Evolutionary conservation across 1,140 invertebrate species (phyloP).

Genomic region (Eriocheir sinensis): DNA sequence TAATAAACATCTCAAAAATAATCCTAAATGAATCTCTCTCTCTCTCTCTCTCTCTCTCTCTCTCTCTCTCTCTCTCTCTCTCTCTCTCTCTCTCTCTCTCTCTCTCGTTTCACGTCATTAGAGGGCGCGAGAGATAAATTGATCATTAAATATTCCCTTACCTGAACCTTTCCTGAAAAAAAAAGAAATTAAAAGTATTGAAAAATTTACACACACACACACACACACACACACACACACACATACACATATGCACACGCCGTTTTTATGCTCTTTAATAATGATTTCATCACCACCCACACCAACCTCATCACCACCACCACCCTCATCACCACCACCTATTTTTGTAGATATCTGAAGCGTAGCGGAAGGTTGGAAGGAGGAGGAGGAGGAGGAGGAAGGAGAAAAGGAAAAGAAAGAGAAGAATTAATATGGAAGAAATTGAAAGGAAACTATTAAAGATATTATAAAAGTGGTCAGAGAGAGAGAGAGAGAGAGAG

Average conservation of each 20-base stretch:
- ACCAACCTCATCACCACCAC: not conserved
- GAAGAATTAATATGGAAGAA: not conserved
- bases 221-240: constrained; percentile 14
- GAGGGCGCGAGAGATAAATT: no score
- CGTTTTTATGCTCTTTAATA: not conserved
- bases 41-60: not conserved
- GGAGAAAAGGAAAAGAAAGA: not conserved
- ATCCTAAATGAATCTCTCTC: no score
- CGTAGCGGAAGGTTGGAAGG: not conserved
- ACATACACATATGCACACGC: not conserved
- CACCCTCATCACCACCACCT: not conserved
- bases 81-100: constrained; percentile 44
- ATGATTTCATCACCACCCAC: not conserved
- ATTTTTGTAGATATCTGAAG: not conserved
- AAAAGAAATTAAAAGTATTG: no score
- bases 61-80: constrained; percentile 28
- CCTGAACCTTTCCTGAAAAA: no score
- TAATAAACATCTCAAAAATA: no score
- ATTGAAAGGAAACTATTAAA: not conserved
- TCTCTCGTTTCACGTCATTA: not conserved
- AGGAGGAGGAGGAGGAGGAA: not conserved
- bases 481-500: no score
- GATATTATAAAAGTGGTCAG: no score
- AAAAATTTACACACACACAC: not conserved
- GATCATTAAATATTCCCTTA: no score